Evolutionary conservation across 2,888 invertebrate species (phyloP).

Genomic region (Apoderus coryli): DNA sequence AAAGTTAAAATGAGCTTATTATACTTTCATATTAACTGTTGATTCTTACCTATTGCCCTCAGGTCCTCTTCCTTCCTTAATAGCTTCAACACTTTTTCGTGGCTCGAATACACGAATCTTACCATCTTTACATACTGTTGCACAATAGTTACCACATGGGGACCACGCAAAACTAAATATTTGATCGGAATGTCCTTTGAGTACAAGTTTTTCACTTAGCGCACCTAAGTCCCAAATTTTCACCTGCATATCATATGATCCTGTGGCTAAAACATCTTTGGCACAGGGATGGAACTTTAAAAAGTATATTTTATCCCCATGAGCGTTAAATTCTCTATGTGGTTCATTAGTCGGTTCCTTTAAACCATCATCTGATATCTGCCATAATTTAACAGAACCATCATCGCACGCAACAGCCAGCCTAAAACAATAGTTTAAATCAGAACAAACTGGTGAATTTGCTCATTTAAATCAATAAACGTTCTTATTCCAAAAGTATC

Average conservation of each 20-base stretch:
- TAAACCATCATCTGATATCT: constrained; percentile 35
- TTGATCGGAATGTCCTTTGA: constrained; percentile 72
- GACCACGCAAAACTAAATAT: constrained; percentile 91
- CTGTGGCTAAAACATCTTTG: constrained; percentile 65
- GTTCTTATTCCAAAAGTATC: too few relatives aligned
- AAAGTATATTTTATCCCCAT: constrained; percentile 83
- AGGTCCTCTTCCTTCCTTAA: constrained; percentile 68
- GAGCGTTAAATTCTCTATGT: constrained; percentile 53
- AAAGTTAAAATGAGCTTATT: constrained; percentile 54
- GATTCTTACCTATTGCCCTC: constrained; percentile 44
- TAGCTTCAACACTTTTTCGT: constrained; percentile 46
- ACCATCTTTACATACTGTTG: constrained; percentile 83
- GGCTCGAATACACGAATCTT: constrained; percentile 70
- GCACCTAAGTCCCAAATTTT: constrained; percentile 72
- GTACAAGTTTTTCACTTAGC: constrained; percentile 45
- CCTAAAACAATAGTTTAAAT: too few relatives aligned
- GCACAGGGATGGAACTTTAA: constrained; percentile 86
- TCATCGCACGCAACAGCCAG: constrained; percentile 85
- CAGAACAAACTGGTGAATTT: too few relatives aligned
- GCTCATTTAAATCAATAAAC: too few relatives aligned
- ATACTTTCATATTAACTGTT: neutral
- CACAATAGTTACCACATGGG: constrained; percentile 71
- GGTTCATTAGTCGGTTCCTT: constrained; percentile 68
- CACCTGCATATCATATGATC: constrained; percentile 80
- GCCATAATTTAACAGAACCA: constrained; percentile 39